phyloP scores from a whole-genome alignment of 1,140 invertebrate species.

The Pseudomyrmex dendroicus region DNA sequence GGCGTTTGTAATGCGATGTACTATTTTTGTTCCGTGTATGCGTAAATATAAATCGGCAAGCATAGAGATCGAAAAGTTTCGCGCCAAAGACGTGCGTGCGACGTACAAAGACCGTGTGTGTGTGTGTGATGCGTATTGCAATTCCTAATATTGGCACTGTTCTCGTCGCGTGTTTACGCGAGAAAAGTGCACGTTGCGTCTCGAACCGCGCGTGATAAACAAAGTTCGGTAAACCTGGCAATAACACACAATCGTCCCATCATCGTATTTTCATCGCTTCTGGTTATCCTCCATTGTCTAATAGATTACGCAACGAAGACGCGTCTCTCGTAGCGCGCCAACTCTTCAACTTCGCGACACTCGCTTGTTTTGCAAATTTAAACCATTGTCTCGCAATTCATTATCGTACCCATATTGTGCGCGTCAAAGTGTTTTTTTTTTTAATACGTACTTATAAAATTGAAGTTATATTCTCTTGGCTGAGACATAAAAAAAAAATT shows the following conservation, averaged over 20 bases:
- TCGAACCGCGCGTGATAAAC: background rate
- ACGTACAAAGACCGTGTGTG: background rate
- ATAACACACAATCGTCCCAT: background rate
- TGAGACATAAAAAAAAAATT: no score
- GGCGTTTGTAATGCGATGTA: conserved; percentile 1
- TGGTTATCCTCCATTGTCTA: conserved; percentile 29
- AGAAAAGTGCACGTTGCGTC: conserved; percentile 12
- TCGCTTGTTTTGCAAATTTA: conserved; percentile 10
- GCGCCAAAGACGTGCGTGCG: background rate
- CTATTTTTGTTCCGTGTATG: conserved; percentile 16
- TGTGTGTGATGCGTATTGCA: background rate
- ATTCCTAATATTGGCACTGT: conserved; percentile 16
- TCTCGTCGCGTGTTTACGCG: conserved; percentile 24
- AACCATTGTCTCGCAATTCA: background rate
- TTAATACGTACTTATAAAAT: no score
- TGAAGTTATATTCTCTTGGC: no score
- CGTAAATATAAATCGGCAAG: background rate
- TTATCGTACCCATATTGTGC: no score
- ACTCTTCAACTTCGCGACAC: background rate
- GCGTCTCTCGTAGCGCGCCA: conserved; percentile 1
- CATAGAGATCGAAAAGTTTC: no score
- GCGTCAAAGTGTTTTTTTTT: no score
- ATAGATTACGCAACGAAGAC: conserved; percentile 20
- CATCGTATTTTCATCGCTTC: background rate
- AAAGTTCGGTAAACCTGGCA: conserved; percentile 48